Evolutionary conservation across 2,113 vertebrate genomes (phyloP).

Genomic region (Pteropus alecto): DNA sequence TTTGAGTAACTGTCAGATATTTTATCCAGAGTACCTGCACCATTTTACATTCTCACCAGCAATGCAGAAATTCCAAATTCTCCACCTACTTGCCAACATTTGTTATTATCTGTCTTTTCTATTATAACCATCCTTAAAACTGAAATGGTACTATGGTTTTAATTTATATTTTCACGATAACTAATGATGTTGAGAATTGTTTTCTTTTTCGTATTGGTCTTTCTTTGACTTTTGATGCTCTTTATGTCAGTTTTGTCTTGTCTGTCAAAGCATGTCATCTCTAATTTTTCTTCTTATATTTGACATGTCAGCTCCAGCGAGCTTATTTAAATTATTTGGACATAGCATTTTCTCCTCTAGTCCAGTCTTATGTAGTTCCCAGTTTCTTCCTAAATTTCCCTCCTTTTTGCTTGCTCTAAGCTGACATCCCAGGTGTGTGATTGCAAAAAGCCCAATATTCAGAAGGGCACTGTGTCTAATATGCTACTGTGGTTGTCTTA

Average conservation of each 20-base stretch:
- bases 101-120: neutral
- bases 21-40: neutral
- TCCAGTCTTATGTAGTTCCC: neutral
- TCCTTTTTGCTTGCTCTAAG: accelerated
- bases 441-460: accelerated
- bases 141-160: neutral
- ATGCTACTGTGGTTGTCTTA: neutral
- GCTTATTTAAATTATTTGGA: neutral
- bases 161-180: neutral
- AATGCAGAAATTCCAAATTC: neutral
- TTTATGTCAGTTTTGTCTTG: neutral
- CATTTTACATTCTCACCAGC: neutral
- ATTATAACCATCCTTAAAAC: neutral
- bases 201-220: neutral
- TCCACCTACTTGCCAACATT: neutral
- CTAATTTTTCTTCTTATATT: neutral
- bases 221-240: neutral
- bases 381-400: neutral
- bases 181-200: neutral
- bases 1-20: neutral
- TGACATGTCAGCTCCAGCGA: neutral
- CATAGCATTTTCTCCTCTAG: neutral
- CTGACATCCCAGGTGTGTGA: accelerated
- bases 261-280: neutral
- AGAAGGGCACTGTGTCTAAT: neutral